Percentiles rank a stretch among this genome's conserved stretches.
phyloP scores from a whole-genome alignment of 2,888 invertebrate species.

The Heteromurus nitidus region DNA sequence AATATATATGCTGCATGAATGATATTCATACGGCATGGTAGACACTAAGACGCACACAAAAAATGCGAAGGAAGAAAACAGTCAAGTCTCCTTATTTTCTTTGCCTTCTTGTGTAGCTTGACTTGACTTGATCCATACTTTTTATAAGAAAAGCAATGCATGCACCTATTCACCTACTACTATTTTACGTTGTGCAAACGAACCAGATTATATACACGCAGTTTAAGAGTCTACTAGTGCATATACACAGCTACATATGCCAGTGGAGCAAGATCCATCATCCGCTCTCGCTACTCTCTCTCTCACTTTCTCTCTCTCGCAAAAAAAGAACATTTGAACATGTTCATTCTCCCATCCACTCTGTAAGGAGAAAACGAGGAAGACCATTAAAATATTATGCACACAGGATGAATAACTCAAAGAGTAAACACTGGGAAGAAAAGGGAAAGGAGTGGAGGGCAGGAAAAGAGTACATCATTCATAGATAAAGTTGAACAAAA shows the following conservation, averaged over 20 bases:
- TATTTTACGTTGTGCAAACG: slow-evolving; percentile 23
- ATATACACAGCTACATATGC: not conserved
- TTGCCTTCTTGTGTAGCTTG: no score
- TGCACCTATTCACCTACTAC: not conserved
- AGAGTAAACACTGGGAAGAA: slow-evolving; percentile 23
- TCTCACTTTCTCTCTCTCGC: no score
- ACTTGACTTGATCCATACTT: slow-evolving; percentile 30
- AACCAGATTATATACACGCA: not conserved
- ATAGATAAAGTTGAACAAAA: slow-evolving; percentile 15
- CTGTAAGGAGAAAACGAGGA: not conserved
- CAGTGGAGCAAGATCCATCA: slow-evolving; percentile 10
- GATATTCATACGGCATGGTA: no score
- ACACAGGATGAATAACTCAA: slow-evolving; percentile 27
- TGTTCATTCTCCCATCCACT: no score
- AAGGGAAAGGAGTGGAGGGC: not conserved
- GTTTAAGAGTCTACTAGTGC: no score
- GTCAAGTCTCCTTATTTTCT: not conserved
- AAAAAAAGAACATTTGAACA: slow-evolving; percentile 6
- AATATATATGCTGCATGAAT: no score
- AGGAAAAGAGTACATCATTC: slow-evolving; percentile 9
- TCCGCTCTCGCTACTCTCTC: not conserved
- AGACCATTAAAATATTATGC: slow-evolving; percentile 26
- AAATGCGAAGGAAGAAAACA: no score
- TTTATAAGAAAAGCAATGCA: not conserved
- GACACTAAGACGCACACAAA: no score